These are phyloP conservation scores for Drosophila arawakana DNA, from an alignment of 1,140 invertebrate species.

Conservation along the genomic window DNA sequence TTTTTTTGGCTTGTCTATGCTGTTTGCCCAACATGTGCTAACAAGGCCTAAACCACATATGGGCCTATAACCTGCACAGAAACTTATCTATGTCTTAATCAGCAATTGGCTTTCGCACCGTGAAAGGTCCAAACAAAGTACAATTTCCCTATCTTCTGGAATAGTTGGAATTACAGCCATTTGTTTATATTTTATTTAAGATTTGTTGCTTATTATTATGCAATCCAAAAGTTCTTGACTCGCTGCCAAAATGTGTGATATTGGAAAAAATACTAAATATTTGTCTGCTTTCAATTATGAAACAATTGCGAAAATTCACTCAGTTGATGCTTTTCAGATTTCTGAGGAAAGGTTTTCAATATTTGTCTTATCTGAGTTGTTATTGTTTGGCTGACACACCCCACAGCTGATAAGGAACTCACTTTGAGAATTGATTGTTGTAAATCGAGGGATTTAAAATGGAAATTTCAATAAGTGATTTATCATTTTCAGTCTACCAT, in stretches of 20 bases:
- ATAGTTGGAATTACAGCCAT: no score
- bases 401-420: conserved; percentile 14
- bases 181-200: no score
- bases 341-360: not conserved
- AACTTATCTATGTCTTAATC: conserved; percentile 34
- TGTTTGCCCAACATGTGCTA: conserved; percentile 12
- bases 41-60: conserved; percentile 6
- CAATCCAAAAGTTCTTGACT: conserved; percentile 37
- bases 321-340: not conserved
- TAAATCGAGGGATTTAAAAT: conserved; percentile 34
- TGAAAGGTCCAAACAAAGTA: conserved; percentile 48
- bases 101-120: conserved; percentile 1
- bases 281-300: conserved; percentile 49
- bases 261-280: conserved; percentile 20
- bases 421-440: conserved; percentile 13
- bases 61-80: not conserved
- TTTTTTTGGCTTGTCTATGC: conserved; percentile 3
- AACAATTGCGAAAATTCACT: conserved; percentile 47
- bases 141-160: conserved; percentile 33
- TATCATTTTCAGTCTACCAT: conserved; percentile 72
- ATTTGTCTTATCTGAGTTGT: conserved; percentile 15
- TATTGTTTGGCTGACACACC: conserved; percentile 8
- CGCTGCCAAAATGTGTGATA: conserved; percentile 32
- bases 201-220: no score
- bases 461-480: conserved; percentile 16